These are phyloP conservation scores for Elysia crispata DNA, from an alignment of 2,888 invertebrate species.

Conservation along the genomic window DNA sequence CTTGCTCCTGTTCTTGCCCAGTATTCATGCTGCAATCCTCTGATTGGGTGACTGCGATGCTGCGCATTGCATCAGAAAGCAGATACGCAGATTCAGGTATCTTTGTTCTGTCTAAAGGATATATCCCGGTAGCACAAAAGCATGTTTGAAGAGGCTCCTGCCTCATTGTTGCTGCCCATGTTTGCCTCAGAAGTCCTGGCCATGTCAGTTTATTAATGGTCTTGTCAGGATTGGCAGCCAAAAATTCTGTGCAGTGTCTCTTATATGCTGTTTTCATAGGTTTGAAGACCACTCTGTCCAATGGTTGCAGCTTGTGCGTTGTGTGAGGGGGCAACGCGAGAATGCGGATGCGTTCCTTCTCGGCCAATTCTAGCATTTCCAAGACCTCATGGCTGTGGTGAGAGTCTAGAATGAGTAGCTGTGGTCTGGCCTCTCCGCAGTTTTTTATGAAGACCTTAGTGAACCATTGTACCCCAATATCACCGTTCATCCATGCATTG, in stretches of 20 bases:
- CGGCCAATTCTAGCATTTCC: background rate
- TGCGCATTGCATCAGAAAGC: too few species aligned
- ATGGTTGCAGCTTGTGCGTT: background rate
- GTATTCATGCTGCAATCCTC: too few species aligned
- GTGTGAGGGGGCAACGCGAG: background rate
- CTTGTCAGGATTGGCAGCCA: background rate
- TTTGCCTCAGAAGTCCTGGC: background rate
- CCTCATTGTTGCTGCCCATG: too few species aligned
- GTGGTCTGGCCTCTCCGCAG: conserved; percentile 58
- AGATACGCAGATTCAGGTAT: too few species aligned
- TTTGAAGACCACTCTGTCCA: background rate
- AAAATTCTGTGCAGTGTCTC: conserved; percentile 19
- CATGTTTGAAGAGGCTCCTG: too few species aligned
- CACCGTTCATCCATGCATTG: conserved; percentile 59
- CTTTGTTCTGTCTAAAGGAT: too few species aligned
- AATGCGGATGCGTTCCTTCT: background rate
- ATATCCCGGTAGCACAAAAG: too few species aligned
- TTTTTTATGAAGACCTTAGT: conserved; percentile 52
- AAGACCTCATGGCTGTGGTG: conserved; percentile 44
- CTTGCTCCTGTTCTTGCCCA: too few species aligned
- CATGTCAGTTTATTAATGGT: conserved; percentile 32
- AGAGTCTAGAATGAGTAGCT: conserved; percentile 58
- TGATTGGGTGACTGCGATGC: too few species aligned
- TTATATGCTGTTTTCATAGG: conserved; percentile 6
- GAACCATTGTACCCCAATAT: conserved; percentile 58